These are phyloP conservation scores for Lamprotornis superbus DNA, from an alignment of 2,113 vertebrate species.

Conservation along the genomic window DNA sequence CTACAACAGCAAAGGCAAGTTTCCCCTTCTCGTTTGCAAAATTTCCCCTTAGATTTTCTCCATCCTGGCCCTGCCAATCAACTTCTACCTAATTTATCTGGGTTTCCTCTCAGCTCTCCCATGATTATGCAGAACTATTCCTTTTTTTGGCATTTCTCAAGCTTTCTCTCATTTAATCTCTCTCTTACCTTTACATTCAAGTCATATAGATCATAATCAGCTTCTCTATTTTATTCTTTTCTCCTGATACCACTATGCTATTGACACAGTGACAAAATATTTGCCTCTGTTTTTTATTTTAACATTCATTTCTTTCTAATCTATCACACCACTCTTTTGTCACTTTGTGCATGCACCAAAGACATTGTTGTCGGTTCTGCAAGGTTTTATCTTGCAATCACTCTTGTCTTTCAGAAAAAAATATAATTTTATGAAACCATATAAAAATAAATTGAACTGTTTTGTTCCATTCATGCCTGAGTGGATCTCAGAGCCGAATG, in stretches of 20 bases:
- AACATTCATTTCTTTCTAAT: not conserved
- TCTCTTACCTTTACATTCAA: not conserved
- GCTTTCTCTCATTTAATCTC: not conserved
- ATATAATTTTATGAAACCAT: not conserved
- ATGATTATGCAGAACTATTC: not conserved
- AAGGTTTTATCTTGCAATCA: not conserved
- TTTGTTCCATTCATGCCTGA: not conserved
- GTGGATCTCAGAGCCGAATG: not conserved
- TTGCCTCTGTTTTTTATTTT: not conserved
- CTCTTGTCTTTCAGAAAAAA: not conserved
- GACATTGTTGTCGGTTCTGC: not conserved
- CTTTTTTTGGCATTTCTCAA: not conserved
- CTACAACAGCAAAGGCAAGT: not conserved
- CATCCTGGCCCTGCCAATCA: not conserved
- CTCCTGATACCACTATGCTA: not conserved
- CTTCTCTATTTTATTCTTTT: not conserved
- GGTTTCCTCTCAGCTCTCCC: not conserved
- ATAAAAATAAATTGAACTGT: slow-evolving; percentile 23
- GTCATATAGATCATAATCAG: not conserved
- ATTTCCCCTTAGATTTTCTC: not conserved
- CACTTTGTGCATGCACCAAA: not conserved
- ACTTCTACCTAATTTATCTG: not conserved
- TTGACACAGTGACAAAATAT: not conserved
- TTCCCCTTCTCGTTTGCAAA: not conserved
- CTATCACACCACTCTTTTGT: not conserved